Base-by-base conservation (phyloP, 2,888 invertebrate species). In the Cantharis rustica region DNA sequence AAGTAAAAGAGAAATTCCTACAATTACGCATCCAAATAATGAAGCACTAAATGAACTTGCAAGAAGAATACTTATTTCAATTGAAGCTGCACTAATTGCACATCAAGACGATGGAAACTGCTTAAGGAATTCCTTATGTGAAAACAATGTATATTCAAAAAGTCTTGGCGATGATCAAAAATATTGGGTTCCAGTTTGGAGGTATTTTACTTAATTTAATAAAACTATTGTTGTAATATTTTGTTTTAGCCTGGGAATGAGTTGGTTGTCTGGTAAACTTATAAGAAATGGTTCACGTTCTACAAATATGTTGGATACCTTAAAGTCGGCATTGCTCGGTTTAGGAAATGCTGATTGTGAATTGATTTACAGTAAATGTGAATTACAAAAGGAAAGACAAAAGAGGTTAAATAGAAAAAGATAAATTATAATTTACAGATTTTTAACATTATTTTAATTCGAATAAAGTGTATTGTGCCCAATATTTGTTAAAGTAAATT, bases 151-250 rank as follows among this genome's bases (percentile, higher is more conserved):
- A 81, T 90, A 89, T 81, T 93, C 93, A 0, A 90, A 92, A 76
- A 87, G 86, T 20, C 85, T 91, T 71, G 84, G 86, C 0, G 91
- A 91, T 75, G 89, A 88, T 10, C 91, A 91, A 76, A 91, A 91
- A 85, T 90, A 93, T 81, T 93, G 94, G 93, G 87, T 94, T 75
- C 94, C 95, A 0, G 89, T 95, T 79, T 95, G 94, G 93, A 93
- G 94, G 95, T 94, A 89, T 16, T 23, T 23, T 16, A 16, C 17
- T 17, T 66, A 13, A 23, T n/a, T 20, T 64, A 64, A 63, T 1
- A n/a, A 7, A 47, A n/a, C 7, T 7, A n/a, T 47, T n/a, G 0
- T n/a, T 2, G 2, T n/a, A 47, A 15, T 71, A 63, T 76, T 71
- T 78, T 78, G 81, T 88, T 87, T n/a, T 87, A 95, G 95, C 84